Percentiles rank a stretch among this genome's conserved stretches.
Conservation (phyloP, 2,113 vertebrate genomes). For the Gnathonemus longibarbis region DNA sequence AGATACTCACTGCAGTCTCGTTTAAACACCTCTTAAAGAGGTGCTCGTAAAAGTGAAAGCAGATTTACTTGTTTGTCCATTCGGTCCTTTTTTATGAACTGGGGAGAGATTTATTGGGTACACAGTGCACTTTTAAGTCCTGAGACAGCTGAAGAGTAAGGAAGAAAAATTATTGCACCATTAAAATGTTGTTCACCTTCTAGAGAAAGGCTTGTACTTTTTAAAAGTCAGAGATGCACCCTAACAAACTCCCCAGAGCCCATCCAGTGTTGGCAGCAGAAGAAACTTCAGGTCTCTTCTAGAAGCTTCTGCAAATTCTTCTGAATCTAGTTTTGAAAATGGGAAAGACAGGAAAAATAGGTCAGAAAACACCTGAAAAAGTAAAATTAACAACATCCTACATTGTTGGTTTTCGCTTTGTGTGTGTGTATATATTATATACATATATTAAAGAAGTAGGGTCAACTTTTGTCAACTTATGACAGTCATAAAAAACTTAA, state of each 20-base stretch:
- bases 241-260: not conserved
- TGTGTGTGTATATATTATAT: not conserved
- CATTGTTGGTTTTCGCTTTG: not conserved
- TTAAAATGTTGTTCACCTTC: not conserved
- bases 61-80: not conserved
- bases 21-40: not conserved
- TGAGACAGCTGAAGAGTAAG: not conserved
- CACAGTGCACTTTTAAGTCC: constrained; percentile 4
- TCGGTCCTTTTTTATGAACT: not conserved
- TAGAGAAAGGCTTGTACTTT: not conserved
- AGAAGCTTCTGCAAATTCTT: constrained; percentile 18
- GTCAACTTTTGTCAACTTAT: too few species aligned
- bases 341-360: not conserved
- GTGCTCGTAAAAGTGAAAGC: not conserved
- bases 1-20: not conserved
- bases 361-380: not conserved
- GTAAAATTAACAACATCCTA: not conserved
- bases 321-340: constrained; percentile 10
- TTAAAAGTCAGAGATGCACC: not conserved
- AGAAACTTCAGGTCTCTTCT: constrained; percentile 10
- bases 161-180: constrained; percentile 15
- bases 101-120: not conserved
- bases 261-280: not conserved
- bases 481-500: not conserved
- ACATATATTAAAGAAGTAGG: not conserved